A percentile compares a stretch with the other conserved stretches of the same genome.
Conservation (phyloP, 2,113 vertebrate species). For the Herpetotheres cachinnans region DNA sequence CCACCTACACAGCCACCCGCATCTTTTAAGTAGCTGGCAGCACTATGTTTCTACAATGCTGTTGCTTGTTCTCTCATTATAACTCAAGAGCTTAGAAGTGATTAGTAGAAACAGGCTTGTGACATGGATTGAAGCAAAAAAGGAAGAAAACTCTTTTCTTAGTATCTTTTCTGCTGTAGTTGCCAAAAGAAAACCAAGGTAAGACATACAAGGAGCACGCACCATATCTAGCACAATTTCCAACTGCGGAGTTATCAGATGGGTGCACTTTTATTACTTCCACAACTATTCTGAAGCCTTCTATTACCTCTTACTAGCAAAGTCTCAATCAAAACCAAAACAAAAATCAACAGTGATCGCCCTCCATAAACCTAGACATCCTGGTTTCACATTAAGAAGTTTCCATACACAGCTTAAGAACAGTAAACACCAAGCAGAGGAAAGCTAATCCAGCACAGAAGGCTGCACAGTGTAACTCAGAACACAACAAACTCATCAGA, state of each 20-base stretch:
- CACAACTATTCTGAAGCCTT: neutral
- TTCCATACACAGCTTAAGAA: neutral
- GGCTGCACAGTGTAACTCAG: neutral
- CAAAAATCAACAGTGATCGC: neutral
- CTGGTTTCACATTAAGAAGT: neutral
- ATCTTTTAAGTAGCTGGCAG: neutral
- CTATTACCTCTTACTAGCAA: neutral
- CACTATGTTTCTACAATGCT: neutral
- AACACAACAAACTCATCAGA: neutral
- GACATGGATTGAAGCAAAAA: neutral
- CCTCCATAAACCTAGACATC: neutral
- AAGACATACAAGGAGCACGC: neutral
- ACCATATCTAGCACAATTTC: neutral
- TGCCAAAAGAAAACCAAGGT: neutral
- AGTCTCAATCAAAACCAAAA: neutral
- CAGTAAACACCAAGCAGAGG: neutral
- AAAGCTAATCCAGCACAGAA: neutral
- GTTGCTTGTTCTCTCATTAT: neutral
- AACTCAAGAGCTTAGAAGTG: neutral
- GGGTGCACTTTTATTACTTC: neutral
- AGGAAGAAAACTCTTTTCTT: neutral
- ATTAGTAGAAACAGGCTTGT: neutral
- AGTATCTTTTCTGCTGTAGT: neutral
- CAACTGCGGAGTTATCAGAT: neutral
- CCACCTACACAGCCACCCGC: fast-evolving